Evolutionary conservation across 2,888 invertebrate species (phyloP).

Genomic region (Drosophila leonis): DNA sequence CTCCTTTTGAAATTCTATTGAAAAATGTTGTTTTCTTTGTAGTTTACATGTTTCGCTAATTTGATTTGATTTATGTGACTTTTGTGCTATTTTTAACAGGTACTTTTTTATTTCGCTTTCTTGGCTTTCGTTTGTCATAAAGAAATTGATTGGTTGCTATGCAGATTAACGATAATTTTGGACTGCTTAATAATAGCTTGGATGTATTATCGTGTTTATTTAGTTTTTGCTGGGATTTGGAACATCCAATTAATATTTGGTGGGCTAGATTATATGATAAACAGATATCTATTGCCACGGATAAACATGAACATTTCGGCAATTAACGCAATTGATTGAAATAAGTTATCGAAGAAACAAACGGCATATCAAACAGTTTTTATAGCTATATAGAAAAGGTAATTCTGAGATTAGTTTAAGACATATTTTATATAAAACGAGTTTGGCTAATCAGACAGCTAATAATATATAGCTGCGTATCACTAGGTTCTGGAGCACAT

Average conservation of each 20-base stretch:
- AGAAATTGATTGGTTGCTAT: background rate
- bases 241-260: background rate
- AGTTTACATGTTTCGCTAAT: slow-evolving; percentile 27
- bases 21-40: slow-evolving; percentile 8
- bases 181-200: background rate
- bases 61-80: slow-evolving; percentile 42
- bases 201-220: background rate
- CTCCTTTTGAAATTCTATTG: background rate
- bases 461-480: background rate
- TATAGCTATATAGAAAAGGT: background rate
- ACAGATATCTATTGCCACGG: too few species aligned
- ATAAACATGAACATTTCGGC: too few species aligned
- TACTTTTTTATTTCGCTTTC: background rate
- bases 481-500: too few species aligned
- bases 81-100: slow-evolving; percentile 33
- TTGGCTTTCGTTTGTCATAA: background rate
- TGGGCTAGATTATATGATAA: background rate
- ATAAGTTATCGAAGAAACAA: background rate
- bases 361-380: background rate
- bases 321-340: background rate
- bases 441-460: too few species aligned
- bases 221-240: too few species aligned
- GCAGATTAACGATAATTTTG: background rate
- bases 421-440: too few species aligned
- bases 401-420: too few species aligned